Percentiles rank a stretch among this genome's conserved stretches.
Conservation (phyloP, 2,888 invertebrate genomes). For the Drosophila gaucha region DNA sequence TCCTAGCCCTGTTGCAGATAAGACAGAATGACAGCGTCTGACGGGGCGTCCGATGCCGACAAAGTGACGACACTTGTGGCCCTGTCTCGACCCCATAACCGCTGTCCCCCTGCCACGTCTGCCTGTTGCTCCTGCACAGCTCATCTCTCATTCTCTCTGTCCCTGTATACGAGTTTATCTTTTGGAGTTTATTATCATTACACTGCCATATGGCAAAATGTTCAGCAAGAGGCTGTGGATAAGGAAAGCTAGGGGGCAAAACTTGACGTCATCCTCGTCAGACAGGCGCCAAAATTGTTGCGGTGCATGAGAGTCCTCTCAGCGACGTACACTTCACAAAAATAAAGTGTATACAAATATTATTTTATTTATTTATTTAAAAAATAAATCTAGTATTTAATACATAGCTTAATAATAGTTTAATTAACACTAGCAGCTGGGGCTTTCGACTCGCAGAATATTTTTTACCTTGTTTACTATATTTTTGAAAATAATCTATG, state of each 20-base stretch:
- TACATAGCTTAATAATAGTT: too few relatives aligned
- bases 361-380: too few relatives aligned
- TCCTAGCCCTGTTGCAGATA: constrained; percentile 49
- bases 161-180: constrained; percentile 59
- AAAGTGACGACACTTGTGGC: constrained; percentile 56
- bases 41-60: constrained; percentile 25
- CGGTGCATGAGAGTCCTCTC: constrained; percentile 18
- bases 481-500: too few relatives aligned
- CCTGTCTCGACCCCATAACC: constrained; percentile 22
- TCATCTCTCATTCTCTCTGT: not conserved
- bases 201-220: constrained; percentile 80
- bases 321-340: constrained; percentile 28
- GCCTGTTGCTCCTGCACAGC: constrained; percentile 5
- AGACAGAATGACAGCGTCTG: constrained; percentile 60
- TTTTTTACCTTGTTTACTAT: too few relatives aligned
- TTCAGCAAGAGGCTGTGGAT: constrained; percentile 34
- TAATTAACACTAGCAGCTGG: too few relatives aligned
- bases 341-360: not conserved
- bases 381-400: too few relatives aligned
- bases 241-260: not conserved
- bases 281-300: constrained; percentile 65
- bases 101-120: not conserved
- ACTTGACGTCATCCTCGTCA: constrained; percentile 64
- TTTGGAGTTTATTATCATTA: constrained; percentile 83
- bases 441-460: too few relatives aligned